A percentile compares a stretch with the other conserved stretches of the same genome.
These are phyloP conservation scores for Mimas tiliae DNA, from an alignment of 2,888 invertebrate species.

Conservation along the genomic window DNA sequence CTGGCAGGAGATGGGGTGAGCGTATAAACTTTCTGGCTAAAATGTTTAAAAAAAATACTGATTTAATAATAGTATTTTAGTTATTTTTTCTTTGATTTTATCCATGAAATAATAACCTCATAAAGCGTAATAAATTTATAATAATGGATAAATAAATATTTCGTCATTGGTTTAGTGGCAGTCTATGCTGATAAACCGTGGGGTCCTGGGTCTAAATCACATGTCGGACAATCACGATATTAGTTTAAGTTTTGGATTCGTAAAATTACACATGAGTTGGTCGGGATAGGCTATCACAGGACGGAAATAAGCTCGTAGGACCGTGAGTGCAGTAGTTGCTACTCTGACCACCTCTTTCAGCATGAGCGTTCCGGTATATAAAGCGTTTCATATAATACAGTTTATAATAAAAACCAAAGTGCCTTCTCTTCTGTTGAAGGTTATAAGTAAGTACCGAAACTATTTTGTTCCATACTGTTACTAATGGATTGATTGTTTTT, in stretches of 20 bases:
- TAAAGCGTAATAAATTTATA: no score
- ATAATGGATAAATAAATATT: neutral
- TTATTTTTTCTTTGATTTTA: neutral
- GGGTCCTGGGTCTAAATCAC: no score
- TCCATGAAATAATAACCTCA: neutral
- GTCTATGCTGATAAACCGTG: no score
- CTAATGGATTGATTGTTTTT: neutral
- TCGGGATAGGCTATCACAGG: no score
- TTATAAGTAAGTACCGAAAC: neutral
- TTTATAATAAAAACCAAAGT: neutral
- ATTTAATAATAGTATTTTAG: neutral
- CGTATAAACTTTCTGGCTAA: conserved; percentile 28
- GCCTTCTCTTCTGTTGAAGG: neutral
- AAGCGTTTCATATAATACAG: neutral
- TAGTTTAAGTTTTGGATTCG: no score
- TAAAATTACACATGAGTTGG: no score
- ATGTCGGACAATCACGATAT: no score
- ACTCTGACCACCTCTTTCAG: no score
- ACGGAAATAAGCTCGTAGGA: no score
- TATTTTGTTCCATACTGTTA: neutral
- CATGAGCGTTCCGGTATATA: neutral
- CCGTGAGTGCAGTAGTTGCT: no score
- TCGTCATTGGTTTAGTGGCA: no score
- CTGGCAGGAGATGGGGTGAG: conserved; percentile 88
- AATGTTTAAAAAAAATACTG: no score